phyloP scores from a whole-genome alignment of 2,113 vertebrate species.

The Dicentrarchus labrax region DNA sequence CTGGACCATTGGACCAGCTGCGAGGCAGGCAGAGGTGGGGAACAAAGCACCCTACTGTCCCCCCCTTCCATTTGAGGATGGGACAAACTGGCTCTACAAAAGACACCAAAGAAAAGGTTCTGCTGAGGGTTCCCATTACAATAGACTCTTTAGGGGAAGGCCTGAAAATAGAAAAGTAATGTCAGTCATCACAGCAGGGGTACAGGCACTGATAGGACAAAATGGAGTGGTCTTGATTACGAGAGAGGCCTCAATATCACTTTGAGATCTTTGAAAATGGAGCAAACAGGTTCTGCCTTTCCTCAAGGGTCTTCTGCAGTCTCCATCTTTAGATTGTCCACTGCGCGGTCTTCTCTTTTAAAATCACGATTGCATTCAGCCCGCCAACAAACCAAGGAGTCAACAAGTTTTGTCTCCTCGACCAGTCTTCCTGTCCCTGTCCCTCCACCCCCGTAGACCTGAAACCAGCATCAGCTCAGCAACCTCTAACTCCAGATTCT shows the following conservation, averaged over 20 bases:
- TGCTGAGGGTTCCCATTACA: slow-evolving; percentile 63
- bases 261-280: not conserved
- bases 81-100: slow-evolving; percentile 68
- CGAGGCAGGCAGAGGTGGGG: slow-evolving; percentile 52
- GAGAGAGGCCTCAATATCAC: not conserved
- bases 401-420: slow-evolving; percentile 65
- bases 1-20: slow-evolving; percentile 69
- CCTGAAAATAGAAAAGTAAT: slow-evolving; percentile 51
- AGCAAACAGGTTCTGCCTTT: slow-evolving; percentile 21
- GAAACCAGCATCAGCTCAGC: not conserved
- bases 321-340: not conserved
- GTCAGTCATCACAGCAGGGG: slow-evolving; percentile 63
- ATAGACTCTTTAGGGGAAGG: slow-evolving; percentile 49
- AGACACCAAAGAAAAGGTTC: slow-evolving; percentile 63
- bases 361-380: not conserved
- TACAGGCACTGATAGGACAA: slow-evolving; percentile 48
- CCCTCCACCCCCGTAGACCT: slow-evolving; percentile 44
- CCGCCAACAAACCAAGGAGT: not conserved
- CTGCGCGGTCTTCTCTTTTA: not conserved
- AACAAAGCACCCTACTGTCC: slow-evolving; percentile 76
- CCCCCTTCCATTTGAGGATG: slow-evolving; percentile 64
- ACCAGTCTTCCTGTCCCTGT: slow-evolving; percentile 68
- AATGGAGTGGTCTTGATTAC: slow-evolving; percentile 47
- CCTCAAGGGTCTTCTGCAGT: slow-evolving; percentile 9
- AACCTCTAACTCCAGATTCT: slow-evolving; percentile 13